phyloP scores from a whole-genome alignment of 2,113 vertebrate genomes.

The Urocitellus parryii region DNA sequence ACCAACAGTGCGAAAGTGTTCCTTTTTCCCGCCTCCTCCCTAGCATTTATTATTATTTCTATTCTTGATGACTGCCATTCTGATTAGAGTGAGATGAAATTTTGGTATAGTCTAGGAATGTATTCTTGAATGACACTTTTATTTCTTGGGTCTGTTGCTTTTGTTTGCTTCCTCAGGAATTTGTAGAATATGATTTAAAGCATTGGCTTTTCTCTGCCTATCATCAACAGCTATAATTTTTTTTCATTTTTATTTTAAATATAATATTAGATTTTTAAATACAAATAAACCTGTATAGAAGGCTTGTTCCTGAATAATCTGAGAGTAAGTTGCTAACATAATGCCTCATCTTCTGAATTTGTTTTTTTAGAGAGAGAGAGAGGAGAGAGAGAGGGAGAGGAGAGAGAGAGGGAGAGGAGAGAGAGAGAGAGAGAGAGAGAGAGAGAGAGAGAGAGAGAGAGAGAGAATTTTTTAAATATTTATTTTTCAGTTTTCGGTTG shows the following conservation, averaged over 20 bases:
- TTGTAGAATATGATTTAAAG: not conserved
- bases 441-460: too few relatives aligned
- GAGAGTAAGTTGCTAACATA: not conserved
- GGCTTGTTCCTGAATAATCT: not conserved
- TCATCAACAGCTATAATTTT: not conserved
- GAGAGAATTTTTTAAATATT: too few relatives aligned
- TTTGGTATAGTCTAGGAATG: not conserved
- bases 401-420: too few relatives aligned
- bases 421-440: too few relatives aligned
- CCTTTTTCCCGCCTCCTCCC: too few relatives aligned
- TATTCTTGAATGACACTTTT: not conserved
- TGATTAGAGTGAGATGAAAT: too few relatives aligned
- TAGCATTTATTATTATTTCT: too few relatives aligned
- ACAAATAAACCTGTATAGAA: not conserved
- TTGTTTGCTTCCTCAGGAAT: not conserved
- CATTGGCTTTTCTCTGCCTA: not conserved
- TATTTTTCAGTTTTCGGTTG: too few relatives aligned
- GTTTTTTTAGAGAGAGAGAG: too few relatives aligned
- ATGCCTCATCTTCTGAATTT: not conserved
- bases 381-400: too few relatives aligned
- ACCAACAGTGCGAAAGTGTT: too few relatives aligned
- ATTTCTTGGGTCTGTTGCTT: not conserved
- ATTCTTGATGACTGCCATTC: too few relatives aligned
- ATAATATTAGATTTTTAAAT: not conserved
- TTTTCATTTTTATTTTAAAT: not conserved